These are phyloP conservation scores for Crossocerus cetratus DNA, from an alignment of 2,888 invertebrate genomes.

Conservation along the genomic window DNA sequence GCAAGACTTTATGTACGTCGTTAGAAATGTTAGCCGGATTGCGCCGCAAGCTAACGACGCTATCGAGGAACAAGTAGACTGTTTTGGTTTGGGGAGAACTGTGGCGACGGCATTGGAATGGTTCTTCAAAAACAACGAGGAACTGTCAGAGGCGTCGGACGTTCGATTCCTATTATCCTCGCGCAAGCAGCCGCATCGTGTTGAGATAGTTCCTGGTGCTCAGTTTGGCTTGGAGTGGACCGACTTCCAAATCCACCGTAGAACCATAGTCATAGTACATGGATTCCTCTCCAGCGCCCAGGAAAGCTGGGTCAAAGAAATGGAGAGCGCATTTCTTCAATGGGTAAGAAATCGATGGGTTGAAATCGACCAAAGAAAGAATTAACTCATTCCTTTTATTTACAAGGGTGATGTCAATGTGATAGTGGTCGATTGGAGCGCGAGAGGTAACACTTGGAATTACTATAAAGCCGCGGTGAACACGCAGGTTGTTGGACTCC, in stretches of 20 bases:
- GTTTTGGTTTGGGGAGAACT: constrained; percentile 78
- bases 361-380: background rate
- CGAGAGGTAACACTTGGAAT: constrained; percentile 81
- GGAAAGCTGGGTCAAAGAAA: constrained; percentile 80
- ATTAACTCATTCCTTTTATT: background rate
- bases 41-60: background rate
- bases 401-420: constrained; percentile 81
- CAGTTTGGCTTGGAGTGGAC: constrained; percentile 81
- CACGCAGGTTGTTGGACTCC: constrained; percentile 79
- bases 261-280: constrained; percentile 81
- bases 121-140: constrained; percentile 77
- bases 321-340: constrained; percentile 80
- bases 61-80: constrained; percentile 72
- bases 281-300: constrained; percentile 82
- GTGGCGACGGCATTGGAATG: constrained; percentile 73
- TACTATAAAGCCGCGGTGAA: constrained; percentile 82
- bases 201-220: constrained; percentile 74
- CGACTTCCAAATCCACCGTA: constrained; percentile 79
- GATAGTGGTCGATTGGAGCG: constrained; percentile 82
- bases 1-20: constrained; percentile 35
- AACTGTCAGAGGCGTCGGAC: constrained; percentile 76
- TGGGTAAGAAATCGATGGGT: constrained; percentile 75
- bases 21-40: background rate
- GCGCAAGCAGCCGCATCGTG: constrained; percentile 73
- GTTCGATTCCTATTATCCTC: constrained; percentile 79